Base-by-base conservation (phyloP, 1,140 invertebrate species). In the Brachionus manjavacas region DNA sequence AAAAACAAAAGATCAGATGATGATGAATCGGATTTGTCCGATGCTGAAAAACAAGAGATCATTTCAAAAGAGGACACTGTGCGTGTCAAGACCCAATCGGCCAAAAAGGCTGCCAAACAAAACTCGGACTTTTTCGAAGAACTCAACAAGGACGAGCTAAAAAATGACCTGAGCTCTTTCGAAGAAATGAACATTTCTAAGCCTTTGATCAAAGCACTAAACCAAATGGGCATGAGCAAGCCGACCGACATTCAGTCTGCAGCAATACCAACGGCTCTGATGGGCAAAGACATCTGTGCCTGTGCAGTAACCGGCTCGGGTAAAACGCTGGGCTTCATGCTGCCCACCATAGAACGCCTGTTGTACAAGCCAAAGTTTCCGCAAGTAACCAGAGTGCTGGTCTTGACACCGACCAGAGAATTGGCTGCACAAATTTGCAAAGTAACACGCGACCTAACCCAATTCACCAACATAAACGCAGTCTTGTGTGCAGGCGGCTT, bases 291-390 rank as follows among this genome's bases (percentile, higher is more conserved):
- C 90, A 93, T 98, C 86, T 95, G 95, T 91, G 96, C 95, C 11
- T 97, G 96, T 91, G 96, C 96, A 81, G 95, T 96, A 2, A 99
- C 97, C 0, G 97, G 97, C 49, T 99, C 97, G 6, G 90, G 91
- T 39, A 99, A 99, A 92, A 99, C 97, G 2, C 95, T 95, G 0
- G 97, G 97, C 0, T 99, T 98, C 88, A 98, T 99, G 95, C 90
- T 99, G 85, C 97, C 97, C 3, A 96, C 96, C 35, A 88, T 99
- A 25, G 97, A 99, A 90, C 91, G 97, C 86, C 91, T 99, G 76
- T 88, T 99, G 3, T 98, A 94, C 87, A 93, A 90, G 85, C 90
- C 91, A 3, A 88, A 89, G 74, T 86, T 88, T 88, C 88, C 83
- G 89, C 91, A 92, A 80, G 89, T 91, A 49, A 90, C 94, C 8